A percentile compares a stretch with the other conserved stretches of the same genome.
These are phyloP conservation scores for Hypotaenidia philippensis DNA, from an alignment of 2,797 vertebrate species.

Conservation along the genomic window DNA sequence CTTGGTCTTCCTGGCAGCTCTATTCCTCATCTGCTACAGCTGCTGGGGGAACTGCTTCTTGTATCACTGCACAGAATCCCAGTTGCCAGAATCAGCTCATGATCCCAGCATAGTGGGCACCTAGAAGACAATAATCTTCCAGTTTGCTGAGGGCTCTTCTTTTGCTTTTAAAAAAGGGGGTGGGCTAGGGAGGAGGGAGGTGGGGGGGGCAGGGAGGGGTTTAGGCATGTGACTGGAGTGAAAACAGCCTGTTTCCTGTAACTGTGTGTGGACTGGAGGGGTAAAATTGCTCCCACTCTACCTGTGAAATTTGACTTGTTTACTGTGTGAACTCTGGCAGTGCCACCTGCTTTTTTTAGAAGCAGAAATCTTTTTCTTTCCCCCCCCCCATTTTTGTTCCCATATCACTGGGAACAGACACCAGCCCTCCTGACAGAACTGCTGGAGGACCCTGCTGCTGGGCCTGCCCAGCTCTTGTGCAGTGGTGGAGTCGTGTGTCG, in stretches of 20 bases:
- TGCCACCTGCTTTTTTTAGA: conserved; percentile 76
- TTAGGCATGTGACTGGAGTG: conserved; percentile 76
- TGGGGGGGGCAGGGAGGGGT: conserved; percentile 54
- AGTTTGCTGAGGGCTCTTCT: conserved; percentile 51
- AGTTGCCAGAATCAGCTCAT: conserved; percentile 90
- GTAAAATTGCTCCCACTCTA: conserved; percentile 75
- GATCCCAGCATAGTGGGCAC: conserved; percentile 94
- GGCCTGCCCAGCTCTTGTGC: background rate
- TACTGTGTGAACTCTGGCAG: conserved; percentile 82
- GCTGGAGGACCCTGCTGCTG: background rate
- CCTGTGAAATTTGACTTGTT: conserved; percentile 79
- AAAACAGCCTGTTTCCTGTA: conserved; percentile 59
- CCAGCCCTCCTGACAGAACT: conserved; percentile 34
- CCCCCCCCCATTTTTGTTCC: conserved; percentile 19
- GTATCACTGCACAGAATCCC: conserved; percentile 95
- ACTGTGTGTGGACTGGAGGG: conserved; percentile 57
- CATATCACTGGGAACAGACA: conserved; percentile 63
- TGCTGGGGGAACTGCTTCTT: conserved; percentile 99
- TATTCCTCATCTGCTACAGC: conserved; percentile 99
- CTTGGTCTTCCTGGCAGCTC: conserved; percentile 97
- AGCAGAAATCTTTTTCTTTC: conserved; percentile 58
- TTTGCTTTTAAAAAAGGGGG: conserved; percentile 72
- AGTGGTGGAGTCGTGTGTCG: background rate
- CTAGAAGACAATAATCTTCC: conserved; percentile 74
- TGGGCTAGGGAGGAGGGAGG: conserved; percentile 73